phyloP scores from a whole-genome alignment of 2,113 vertebrate species.

The Marcusenius ussheri region DNA sequence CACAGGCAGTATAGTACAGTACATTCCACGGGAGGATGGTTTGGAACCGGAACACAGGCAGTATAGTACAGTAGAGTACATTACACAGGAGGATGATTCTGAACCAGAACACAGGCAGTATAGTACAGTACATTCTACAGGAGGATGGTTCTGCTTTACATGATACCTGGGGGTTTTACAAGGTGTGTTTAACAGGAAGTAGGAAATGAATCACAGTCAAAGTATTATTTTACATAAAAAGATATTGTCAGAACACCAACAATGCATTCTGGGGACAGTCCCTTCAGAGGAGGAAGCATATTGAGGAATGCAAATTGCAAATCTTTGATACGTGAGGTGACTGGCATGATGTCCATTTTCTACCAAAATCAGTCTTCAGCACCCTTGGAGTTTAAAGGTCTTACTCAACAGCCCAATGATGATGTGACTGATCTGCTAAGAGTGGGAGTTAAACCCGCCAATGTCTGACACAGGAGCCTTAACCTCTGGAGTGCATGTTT shows the following conservation, averaged over 20 bases:
- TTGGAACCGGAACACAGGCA: too few species aligned
- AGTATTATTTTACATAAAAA: not conserved
- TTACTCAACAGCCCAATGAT: not conserved
- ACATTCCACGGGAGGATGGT: too few species aligned
- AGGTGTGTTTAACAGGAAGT: not conserved
- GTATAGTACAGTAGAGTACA: too few species aligned
- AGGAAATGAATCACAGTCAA: not conserved
- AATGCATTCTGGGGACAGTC: not conserved
- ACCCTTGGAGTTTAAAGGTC: not conserved
- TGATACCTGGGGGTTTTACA: not conserved
- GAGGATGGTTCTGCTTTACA: not conserved
- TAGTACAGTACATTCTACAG: not conserved
- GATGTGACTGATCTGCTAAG: not conserved
- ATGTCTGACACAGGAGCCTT: not conserved
- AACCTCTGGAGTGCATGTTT: not conserved
- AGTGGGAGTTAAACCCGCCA: not conserved
- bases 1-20: too few species aligned
- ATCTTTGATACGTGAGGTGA: not conserved
- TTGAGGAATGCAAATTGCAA: not conserved
- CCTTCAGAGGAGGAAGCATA: not conserved
- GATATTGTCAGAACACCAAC: not conserved
- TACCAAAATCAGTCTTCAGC: not conserved
- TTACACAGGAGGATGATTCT: too few species aligned
- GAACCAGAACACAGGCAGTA: too few species aligned
- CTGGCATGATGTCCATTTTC: not conserved